Conservation (phyloP, 2,888 invertebrate species). For the Deroplatys truncata region DNA sequence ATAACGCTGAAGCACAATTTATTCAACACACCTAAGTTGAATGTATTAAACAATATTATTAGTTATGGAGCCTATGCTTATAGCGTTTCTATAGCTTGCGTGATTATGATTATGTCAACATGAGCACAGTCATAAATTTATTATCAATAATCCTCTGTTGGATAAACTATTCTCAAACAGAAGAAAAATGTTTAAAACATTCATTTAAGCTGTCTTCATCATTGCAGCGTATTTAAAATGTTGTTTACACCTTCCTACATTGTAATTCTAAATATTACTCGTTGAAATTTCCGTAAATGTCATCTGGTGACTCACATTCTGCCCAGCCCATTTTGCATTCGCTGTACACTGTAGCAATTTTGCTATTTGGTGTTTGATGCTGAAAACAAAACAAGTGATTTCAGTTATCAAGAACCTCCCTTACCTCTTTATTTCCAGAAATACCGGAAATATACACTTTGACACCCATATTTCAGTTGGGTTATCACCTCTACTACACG, state of each 20-base stretch:
- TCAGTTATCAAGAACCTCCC: conserved; percentile 33
- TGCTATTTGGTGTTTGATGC: not conserved
- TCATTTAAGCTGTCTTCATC: not conserved
- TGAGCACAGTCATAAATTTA: too few relatives aligned
- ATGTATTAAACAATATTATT: too few relatives aligned
- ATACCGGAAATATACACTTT: conserved; percentile 89
- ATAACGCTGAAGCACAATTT: too few relatives aligned
- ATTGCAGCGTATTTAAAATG: not conserved
- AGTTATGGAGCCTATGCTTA: too few relatives aligned
- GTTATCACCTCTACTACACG: not conserved
- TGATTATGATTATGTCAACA: too few relatives aligned
- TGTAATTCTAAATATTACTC: not conserved
- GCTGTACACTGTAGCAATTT: not conserved
- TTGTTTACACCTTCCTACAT: not conserved
- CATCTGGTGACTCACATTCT: not conserved
- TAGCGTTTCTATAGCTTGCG: too few relatives aligned
- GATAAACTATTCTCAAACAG: not conserved
- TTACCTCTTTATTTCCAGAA: conserved; percentile 91
- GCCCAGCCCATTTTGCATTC: not conserved
- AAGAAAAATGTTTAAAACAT: not conserved
- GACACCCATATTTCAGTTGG: conserved; percentile 65
- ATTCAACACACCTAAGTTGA: too few relatives aligned
- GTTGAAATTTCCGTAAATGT: not conserved
- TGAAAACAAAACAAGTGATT: not conserved
- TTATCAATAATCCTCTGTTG: too few relatives aligned